phyloP scores from a whole-genome alignment of 2,888 invertebrate genomes.

The Caenorhabditis doughertyi region DNA sequence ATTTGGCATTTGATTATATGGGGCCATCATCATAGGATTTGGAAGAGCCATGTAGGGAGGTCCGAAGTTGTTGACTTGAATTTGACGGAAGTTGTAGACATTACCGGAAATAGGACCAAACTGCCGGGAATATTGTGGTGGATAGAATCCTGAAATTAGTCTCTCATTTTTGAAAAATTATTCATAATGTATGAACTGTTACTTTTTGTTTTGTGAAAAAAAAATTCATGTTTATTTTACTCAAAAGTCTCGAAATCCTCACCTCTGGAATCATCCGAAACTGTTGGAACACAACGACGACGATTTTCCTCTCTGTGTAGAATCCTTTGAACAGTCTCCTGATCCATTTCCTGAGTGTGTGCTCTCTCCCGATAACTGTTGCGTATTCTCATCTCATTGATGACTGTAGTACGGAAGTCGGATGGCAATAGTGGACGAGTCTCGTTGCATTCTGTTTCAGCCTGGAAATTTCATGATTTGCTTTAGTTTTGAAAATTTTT shows the following conservation, averaged over 20 bases:
- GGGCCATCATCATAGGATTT: not conserved
- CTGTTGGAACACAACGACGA: conserved; percentile 8
- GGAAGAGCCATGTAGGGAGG: not conserved
- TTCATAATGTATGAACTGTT: too few species aligned
- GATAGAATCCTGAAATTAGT: conserved; percentile 5
- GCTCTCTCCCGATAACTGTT: conserved; percentile 37
- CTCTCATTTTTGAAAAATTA: not conserved
- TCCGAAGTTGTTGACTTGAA: not conserved
- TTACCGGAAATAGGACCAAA: conserved; percentile 25
- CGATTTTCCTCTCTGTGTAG: conserved; percentile 19
- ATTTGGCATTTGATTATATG: not conserved
- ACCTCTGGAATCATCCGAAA: not conserved
- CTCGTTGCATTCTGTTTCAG: conserved; percentile 17
- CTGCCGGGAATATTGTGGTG: not conserved
- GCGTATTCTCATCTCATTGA: conserved; percentile 24
- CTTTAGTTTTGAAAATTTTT: not conserved
- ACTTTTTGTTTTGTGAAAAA: too few species aligned
- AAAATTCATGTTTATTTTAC: too few species aligned
- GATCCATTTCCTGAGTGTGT: conserved; percentile 25
- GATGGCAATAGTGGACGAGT: conserved; percentile 18
- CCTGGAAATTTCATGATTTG: not conserved
- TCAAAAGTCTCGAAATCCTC: not conserved
- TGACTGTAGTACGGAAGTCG: conserved; percentile 20
- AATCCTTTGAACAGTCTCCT: conserved; percentile 19
- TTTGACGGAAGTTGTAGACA: conserved; percentile 19